Percentiles rank a stretch among this genome's conserved stretches.
These are phyloP conservation scores for Sericinus montela DNA, from an alignment of 2,888 invertebrate genomes.

Conservation along the genomic window DNA sequence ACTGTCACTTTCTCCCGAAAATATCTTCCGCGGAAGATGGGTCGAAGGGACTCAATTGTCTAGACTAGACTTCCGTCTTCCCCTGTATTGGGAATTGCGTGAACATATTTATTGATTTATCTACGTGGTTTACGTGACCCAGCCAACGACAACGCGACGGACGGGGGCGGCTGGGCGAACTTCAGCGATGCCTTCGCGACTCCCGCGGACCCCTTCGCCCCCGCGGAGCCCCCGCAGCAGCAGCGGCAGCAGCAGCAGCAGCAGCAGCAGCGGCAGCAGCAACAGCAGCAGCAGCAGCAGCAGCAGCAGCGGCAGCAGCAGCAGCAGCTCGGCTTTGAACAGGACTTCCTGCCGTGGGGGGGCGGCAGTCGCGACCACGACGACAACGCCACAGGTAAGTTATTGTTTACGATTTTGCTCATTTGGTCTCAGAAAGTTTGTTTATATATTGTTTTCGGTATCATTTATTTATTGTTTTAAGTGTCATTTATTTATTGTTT, in stretches of 20 bases:
- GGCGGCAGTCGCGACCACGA: constrained; percentile 21
- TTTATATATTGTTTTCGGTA: too few species aligned
- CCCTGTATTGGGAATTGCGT: too few species aligned
- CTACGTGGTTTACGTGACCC: constrained; percentile 42
- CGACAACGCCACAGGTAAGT: neutral
- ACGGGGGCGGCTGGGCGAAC: constrained; percentile 50
- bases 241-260: neutral
- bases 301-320: constrained; percentile 1
- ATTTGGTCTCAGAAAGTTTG: too few species aligned
- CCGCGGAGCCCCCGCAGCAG: constrained; percentile 7
- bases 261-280: constrained; percentile 1
- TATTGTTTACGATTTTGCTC: too few species aligned
- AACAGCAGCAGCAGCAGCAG: neutral
- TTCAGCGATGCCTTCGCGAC: constrained; percentile 36
- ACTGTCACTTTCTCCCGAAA: too few species aligned
- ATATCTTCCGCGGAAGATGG: too few species aligned
- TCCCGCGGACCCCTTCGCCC: constrained; percentile 26
- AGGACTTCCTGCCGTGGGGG: constrained; percentile 39
- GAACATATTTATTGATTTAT: too few species aligned
- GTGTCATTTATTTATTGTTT: too few species aligned
- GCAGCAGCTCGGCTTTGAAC: constrained; percentile 6
- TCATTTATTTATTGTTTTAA: too few species aligned
- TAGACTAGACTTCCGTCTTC: too few species aligned
- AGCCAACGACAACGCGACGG: constrained; percentile 21
- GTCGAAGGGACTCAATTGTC: too few species aligned